These are phyloP conservation scores for Pseudorectes ferrugineus DNA, from an alignment of 2,113 vertebrate species.

Conservation along the genomic window DNA sequence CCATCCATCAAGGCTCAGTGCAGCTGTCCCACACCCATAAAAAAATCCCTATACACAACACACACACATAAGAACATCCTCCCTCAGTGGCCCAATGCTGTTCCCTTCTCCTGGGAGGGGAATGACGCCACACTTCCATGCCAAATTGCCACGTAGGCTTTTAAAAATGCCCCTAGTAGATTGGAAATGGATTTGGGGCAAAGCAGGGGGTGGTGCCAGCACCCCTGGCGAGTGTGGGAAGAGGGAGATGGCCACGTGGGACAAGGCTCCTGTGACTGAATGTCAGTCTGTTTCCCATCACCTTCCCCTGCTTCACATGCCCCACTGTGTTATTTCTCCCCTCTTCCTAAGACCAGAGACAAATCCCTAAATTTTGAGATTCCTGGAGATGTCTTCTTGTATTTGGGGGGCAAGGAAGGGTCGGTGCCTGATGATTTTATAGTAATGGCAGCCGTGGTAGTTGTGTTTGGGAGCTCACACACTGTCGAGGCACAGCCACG, in stretches of 20 bases:
- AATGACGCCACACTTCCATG: not conserved
- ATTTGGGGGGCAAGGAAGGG: fast-evolving
- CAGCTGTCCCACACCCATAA: not conserved
- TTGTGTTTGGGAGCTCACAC: not conserved
- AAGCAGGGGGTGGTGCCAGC: not conserved
- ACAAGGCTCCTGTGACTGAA: not conserved
- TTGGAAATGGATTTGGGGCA: not conserved
- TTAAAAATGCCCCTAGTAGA: not conserved
- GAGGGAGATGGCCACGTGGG: not conserved
- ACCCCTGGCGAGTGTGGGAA: fast-evolving
- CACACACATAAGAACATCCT: not conserved
- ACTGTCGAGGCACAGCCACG: fast-evolving
- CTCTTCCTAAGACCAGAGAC: not conserved
- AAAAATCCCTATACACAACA: not conserved
- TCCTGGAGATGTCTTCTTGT: not conserved
- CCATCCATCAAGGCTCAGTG: not conserved
- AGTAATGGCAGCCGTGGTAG: fast-evolving
- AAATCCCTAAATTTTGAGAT: not conserved
- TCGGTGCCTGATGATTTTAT: not conserved
- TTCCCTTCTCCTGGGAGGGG: not conserved
- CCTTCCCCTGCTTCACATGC: not conserved
- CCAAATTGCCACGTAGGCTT: not conserved
- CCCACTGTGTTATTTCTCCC: fast-evolving
- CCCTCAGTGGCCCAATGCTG: fast-evolving
- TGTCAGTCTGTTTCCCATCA: not conserved